phyloP scores from a whole-genome alignment of 2,888 invertebrate species.

The Camptogramma bilineatum region DNA sequence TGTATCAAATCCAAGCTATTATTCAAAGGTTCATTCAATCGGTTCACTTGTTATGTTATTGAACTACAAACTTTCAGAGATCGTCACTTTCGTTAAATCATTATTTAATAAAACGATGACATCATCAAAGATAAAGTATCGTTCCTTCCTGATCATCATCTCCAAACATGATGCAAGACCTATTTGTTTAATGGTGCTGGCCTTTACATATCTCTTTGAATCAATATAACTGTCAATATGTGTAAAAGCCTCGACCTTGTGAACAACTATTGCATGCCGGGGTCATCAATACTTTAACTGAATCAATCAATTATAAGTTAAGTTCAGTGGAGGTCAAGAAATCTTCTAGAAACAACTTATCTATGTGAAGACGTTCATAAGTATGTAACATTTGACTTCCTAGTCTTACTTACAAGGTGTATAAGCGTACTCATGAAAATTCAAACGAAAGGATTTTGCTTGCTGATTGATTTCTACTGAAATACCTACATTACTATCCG shows the following conservation, averaged over 20 bases:
- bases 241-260: neutral
- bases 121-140: too few species aligned
- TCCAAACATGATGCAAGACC: neutral
- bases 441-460: neutral
- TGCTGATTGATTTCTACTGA: too few species aligned
- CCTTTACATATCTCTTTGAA: neutral
- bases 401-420: neutral
- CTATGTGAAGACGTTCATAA: neutral
- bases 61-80: neutral
- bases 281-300: neutral
- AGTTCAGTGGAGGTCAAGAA: neutral
- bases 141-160: too few species aligned
- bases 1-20: neutral
- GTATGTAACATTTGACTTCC: neutral
- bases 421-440: too few species aligned
- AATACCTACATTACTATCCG: too few species aligned
- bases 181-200: neutral
- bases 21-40: neutral
- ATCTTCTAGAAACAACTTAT: neutral
- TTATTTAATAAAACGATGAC: neutral
- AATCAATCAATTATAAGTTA: neutral
- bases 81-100: neutral
- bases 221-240: neutral
- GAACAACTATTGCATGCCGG: neutral
- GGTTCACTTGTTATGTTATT: neutral